phyloP scores from a whole-genome alignment of 2,797 vertebrate species.

The Sebastes itinus region DNA sequence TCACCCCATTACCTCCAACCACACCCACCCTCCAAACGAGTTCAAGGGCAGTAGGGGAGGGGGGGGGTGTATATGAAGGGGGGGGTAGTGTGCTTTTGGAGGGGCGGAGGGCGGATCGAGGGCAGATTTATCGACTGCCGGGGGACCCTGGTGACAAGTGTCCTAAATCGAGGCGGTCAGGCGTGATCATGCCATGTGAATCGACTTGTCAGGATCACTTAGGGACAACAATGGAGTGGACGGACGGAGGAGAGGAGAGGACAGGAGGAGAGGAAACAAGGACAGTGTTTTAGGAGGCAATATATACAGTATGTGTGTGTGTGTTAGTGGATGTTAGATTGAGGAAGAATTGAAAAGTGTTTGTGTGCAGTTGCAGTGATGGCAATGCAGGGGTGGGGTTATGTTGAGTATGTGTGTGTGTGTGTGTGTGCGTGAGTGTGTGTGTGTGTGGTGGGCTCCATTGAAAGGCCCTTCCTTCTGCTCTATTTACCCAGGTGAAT shows the following conservation, averaged over 20 bases:
- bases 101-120: constrained; percentile 21
- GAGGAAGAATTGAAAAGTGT: constrained; percentile 45
- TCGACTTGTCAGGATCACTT: constrained; percentile 82
- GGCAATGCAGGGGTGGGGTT: constrained; percentile 19
- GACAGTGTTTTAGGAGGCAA: constrained; percentile 17
- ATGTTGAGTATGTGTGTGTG: not conserved
- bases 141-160: constrained; percentile 62
- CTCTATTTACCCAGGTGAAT: constrained; percentile 99
- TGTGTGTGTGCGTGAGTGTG: constrained; percentile 71
- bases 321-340: constrained; percentile 24
- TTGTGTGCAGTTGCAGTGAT: constrained; percentile 33
- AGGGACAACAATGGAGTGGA: constrained; percentile 83
- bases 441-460: constrained; percentile 86
- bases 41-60: constrained; percentile 52
- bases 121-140: constrained; percentile 52
- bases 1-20: constrained; percentile 54
- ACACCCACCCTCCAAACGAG: constrained; percentile 52
- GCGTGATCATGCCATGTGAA: constrained; percentile 81
- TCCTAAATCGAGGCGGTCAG: constrained; percentile 63
- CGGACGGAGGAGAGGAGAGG: not conserved
- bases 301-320: constrained; percentile 16
- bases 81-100: constrained; percentile 19
- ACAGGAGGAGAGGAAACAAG: constrained; percentile 7
- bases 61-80: constrained; percentile 29
- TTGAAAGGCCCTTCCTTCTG: constrained; percentile 93